Conservation (phyloP, 2,888 invertebrate genomes). For the Emmelina monodactyla region DNA sequence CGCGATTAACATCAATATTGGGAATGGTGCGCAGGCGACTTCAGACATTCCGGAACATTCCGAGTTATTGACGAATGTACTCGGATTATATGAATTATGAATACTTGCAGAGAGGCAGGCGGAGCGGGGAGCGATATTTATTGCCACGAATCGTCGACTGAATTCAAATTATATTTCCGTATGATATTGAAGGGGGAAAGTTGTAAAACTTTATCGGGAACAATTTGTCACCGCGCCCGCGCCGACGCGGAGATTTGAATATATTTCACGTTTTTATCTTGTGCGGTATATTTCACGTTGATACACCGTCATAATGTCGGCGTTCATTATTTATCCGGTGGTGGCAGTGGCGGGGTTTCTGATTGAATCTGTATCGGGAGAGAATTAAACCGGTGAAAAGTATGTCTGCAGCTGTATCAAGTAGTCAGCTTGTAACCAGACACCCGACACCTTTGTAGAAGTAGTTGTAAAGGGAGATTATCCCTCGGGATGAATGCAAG, state of each 20-base stretch:
- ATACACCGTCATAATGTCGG: slow-evolving; percentile 9
- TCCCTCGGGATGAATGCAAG: too few species aligned
- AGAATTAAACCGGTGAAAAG: too few species aligned
- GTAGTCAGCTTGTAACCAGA: too few species aligned
- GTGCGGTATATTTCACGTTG: slow-evolving; percentile 9
- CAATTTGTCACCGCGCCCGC: slow-evolving; percentile 28
- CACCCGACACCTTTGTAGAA: too few species aligned
- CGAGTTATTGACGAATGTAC: slow-evolving; percentile 1
- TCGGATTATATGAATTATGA: slow-evolving; percentile 17
- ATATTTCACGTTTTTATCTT: slow-evolving; percentile 17
- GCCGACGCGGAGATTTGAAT: slow-evolving; percentile 24
- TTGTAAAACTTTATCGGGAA: slow-evolving; percentile 29
- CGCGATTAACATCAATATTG: slow-evolving; percentile 28
- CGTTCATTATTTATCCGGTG: too few species aligned
- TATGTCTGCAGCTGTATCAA: too few species aligned
- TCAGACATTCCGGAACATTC: slow-evolving; percentile 3
- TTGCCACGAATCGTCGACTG: slow-evolving; percentile 22
- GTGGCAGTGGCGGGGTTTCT: too few species aligned
- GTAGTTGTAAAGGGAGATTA: too few species aligned
- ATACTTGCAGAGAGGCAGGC: slow-evolving; percentile 10
- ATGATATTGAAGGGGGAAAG: slow-evolving; percentile 21
- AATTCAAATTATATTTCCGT: slow-evolving; percentile 22
- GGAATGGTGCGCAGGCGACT: slow-evolving; percentile 11
- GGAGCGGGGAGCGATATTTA: slow-evolving; percentile 18
- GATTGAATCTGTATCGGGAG: too few species aligned